Percentiles rank a stretch among this genome's conserved stretches.
phyloP scores from a whole-genome alignment of 2,888 invertebrate species.

The Mesoligia furuncula region DNA sequence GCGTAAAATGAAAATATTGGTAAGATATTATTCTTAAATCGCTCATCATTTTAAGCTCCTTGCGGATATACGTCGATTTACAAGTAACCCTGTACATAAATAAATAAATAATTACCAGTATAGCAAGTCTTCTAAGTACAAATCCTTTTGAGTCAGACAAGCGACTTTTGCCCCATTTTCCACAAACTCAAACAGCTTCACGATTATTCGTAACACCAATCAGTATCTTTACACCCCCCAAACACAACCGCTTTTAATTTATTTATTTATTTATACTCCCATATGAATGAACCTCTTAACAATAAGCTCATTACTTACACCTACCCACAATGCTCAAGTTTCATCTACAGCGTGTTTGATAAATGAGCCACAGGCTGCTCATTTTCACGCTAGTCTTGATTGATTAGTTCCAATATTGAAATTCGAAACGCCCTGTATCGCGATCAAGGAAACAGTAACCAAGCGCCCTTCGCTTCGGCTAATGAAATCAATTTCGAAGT shows the following conservation, averaged over 20 bases:
- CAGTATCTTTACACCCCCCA: neutral
- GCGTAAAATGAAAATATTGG: too few species aligned
- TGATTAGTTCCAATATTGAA: constrained; percentile 85
- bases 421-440: constrained; percentile 76
- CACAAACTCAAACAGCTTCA: neutral
- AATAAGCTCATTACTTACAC: constrained; percentile 53
- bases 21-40: too few species aligned
- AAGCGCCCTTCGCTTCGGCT: constrained; percentile 57
- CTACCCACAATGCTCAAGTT: constrained; percentile 66
- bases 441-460: constrained; percentile 67
- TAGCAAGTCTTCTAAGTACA: neutral
- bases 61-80: too few species aligned
- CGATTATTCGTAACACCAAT: constrained; percentile 26
- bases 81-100: too few species aligned
- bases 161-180: neutral
- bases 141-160: neutral
- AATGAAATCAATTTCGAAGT: constrained; percentile 67
- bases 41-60: too few species aligned
- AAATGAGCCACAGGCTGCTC: constrained; percentile 78
- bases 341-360: constrained; percentile 78
- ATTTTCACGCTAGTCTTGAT: constrained; percentile 80
- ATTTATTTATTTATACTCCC: too few species aligned
- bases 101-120: too few species aligned
- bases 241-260: constrained; percentile 38
- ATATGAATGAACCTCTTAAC: constrained; percentile 23